These are phyloP conservation scores for Ectropis grisescens DNA, from an alignment of 1,140 invertebrate genomes.

Conservation along the genomic window DNA sequence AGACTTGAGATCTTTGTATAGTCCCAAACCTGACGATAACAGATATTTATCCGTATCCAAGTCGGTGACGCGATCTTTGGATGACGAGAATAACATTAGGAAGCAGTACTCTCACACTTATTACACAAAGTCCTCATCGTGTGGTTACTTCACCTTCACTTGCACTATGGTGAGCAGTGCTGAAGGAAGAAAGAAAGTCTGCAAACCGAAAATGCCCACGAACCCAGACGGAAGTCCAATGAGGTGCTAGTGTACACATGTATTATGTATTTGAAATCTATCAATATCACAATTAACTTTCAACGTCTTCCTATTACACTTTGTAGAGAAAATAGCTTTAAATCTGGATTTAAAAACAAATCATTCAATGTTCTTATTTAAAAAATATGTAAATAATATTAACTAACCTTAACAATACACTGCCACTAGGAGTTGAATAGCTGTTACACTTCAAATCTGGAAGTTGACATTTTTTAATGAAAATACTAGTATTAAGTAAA, in stretches of 20 bases:
- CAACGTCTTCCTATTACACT: too few species aligned
- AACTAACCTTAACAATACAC: too few species aligned
- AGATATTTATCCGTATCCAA: conserved; percentile 81
- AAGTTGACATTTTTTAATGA: too few species aligned
- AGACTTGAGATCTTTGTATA: conserved; percentile 42
- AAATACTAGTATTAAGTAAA: too few species aligned
- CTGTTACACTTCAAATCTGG: too few species aligned
- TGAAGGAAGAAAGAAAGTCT: conserved; percentile 83
- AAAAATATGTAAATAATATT: too few species aligned
- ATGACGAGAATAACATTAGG: conserved; percentile 69
- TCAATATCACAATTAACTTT: too few species aligned
- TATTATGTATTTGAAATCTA: too few species aligned
- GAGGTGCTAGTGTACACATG: conserved; percentile 33
- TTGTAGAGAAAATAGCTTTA: too few species aligned
- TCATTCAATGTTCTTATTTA: too few species aligned
- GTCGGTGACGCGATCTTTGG: conserved; percentile 79
- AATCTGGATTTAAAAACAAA: too few species aligned
- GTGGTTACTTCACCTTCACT: conserved; percentile 87
- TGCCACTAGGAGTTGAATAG: too few species aligned
- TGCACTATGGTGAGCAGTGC: conserved; percentile 83
- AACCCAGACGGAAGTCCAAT: conserved; percentile 65
- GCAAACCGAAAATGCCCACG: conserved; percentile 76
- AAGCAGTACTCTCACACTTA: conserved; percentile 82
- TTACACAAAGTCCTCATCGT: conserved; percentile 87
- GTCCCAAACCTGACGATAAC: conserved; percentile 45